Evolutionary conservation across 1,140 invertebrate species (phyloP).

Genomic region (Atta texana): DNA sequence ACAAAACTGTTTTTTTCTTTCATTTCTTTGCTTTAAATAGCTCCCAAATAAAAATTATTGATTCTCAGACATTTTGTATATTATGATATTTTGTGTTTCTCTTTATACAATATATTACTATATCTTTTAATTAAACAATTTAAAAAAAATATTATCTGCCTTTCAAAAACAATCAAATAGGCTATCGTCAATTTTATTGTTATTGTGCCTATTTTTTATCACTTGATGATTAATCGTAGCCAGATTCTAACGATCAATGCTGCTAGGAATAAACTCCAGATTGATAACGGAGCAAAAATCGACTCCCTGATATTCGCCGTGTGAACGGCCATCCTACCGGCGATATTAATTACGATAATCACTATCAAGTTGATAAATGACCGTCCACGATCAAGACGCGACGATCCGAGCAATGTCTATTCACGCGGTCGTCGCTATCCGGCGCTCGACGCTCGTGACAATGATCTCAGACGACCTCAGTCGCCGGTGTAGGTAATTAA

Average conservation of each 20-base stretch:
- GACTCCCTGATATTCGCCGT: conserved; percentile 43
- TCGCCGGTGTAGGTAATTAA: conserved; percentile 80
- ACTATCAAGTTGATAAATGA: conserved; percentile 80
- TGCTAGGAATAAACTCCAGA: background rate
- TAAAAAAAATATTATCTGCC: background rate
- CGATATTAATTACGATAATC: conserved; percentile 85
- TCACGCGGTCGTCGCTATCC: conserved; percentile 66
- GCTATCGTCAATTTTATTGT: background rate
- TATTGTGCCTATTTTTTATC: background rate
- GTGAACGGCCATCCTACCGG: conserved; percentile 29
- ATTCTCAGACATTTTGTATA: background rate
- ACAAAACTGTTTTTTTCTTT: too few species aligned
- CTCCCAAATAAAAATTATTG: background rate
- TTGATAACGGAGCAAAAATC: conserved; percentile 61
- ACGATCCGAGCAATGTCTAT: conserved; percentile 75
- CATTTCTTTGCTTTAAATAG: too few species aligned
- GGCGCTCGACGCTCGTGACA: conserved; percentile 72
- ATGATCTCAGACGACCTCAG: conserved; percentile 81
- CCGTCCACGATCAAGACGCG: conserved; percentile 75
- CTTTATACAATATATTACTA: background rate
- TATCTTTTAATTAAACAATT: background rate
- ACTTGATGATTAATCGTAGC: conserved; percentile 13
- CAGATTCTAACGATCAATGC: conserved; percentile 6
- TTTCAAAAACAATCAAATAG: background rate
- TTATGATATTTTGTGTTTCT: background rate